These are phyloP conservation scores for Crocallis elinguaria DNA, from an alignment of 2,888 invertebrate genomes.

Conservation along the genomic window DNA sequence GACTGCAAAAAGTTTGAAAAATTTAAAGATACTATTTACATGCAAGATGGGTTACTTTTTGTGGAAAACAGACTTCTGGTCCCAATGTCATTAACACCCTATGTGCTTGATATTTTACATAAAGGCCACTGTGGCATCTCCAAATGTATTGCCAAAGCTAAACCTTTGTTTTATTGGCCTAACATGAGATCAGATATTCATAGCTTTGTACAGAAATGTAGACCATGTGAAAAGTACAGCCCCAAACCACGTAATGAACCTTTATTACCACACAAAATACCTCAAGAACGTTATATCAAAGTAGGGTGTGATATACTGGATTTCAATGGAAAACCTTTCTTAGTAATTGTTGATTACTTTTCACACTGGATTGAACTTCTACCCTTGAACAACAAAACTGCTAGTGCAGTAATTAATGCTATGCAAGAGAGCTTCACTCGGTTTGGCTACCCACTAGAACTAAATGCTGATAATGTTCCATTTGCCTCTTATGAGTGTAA, in stretches of 20 bases:
- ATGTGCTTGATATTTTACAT: conserved; percentile 21
- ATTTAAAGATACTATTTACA: conserved; percentile 19
- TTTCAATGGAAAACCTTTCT: conserved; percentile 11
- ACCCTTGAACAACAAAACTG: neutral
- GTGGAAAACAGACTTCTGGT: conserved; percentile 21
- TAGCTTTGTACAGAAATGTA: neutral
- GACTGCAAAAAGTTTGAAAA: conserved; percentile 1
- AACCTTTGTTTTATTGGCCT: conserved; percentile 9
- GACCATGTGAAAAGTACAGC: conserved; percentile 3
- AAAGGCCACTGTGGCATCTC: conserved; percentile 19
- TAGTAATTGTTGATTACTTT: conserved; percentile 6
- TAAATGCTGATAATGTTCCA: neutral
- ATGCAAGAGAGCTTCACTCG: neutral
- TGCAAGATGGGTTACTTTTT: conserved; percentile 23
- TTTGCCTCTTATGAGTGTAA: conserved; percentile 4
- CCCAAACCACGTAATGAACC: neutral
- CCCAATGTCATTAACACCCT: conserved; percentile 9
- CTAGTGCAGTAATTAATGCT: neutral
- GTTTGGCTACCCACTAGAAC: neutral
- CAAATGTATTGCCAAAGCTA: conserved; percentile 16
- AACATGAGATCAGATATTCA: neutral
- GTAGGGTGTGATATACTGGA: conserved; percentile 28
- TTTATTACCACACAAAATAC: too few species aligned
- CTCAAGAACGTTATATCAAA: conserved; percentile 17
- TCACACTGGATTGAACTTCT: neutral